These are phyloP conservation scores for Neolamprologus fasciatus DNA, from an alignment of 2,113 vertebrate species.

Conservation along the genomic window DNA sequence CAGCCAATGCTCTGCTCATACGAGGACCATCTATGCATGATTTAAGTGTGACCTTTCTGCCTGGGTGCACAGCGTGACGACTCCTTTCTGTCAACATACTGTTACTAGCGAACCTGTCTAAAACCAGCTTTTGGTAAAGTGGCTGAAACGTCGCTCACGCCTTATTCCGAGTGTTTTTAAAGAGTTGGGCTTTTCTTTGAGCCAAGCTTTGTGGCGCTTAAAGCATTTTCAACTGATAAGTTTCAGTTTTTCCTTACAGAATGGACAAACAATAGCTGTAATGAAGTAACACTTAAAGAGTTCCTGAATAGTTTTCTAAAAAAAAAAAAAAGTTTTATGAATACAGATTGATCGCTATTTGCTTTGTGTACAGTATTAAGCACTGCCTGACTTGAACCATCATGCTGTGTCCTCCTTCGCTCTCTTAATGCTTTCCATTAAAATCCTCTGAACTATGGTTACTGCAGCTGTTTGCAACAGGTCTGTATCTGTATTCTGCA, in stretches of 20 bases:
- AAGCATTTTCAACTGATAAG: not conserved
- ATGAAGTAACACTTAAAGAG: not conserved
- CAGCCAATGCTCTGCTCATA: not conserved
- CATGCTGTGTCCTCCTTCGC: not conserved
- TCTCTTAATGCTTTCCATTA: not conserved
- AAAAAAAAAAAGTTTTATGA: conserved; percentile 1
- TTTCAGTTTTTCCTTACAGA: not conserved
- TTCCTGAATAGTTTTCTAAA: conserved; percentile 25
- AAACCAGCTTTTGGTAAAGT: not conserved
- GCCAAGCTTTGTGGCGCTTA: not conserved
- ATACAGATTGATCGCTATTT: not conserved
- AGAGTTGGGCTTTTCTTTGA: not conserved
- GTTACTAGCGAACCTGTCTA: not conserved
- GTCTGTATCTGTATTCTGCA: not conserved
- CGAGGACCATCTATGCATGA: conserved; percentile 19
- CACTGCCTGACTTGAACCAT: not conserved
- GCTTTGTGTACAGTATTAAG: not conserved
- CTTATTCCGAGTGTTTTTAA: not conserved
- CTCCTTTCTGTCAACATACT: not conserved
- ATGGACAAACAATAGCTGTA: not conserved
- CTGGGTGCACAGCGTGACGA: not conserved
- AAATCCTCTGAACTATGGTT: not conserved
- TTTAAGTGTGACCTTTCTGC: not conserved
- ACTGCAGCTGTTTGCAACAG: conserved; percentile 12
- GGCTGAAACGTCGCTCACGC: not conserved